phyloP scores from a whole-genome alignment of 2,113 vertebrate genomes.

The Petroica traversi region DNA sequence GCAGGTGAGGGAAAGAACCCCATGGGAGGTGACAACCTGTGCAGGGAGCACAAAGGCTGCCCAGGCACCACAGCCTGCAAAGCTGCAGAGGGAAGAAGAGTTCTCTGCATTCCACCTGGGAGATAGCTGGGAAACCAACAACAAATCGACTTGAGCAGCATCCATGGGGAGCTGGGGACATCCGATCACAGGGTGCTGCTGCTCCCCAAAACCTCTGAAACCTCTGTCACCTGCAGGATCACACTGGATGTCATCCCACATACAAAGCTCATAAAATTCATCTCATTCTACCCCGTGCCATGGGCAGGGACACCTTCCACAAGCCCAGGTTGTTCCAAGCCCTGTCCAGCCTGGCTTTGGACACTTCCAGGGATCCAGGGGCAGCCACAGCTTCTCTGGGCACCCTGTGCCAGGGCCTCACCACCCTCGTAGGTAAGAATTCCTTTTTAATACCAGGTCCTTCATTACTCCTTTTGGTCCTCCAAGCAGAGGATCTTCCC shows the following conservation, averaged over 20 bases:
- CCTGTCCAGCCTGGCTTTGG: fast-evolving
- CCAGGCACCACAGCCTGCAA: fast-evolving
- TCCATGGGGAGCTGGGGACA: background rate
- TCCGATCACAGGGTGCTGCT: background rate
- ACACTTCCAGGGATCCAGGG: background rate
- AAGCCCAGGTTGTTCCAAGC: background rate
- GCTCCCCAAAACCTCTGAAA: background rate
- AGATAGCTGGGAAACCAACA: background rate
- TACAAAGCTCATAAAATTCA: background rate
- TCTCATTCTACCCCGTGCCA: background rate
- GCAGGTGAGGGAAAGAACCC: background rate
- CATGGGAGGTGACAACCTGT: too few relatives aligned
- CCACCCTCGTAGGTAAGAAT: fast-evolving
- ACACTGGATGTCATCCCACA: too few relatives aligned
- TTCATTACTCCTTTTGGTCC: background rate
- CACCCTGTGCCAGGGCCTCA: fast-evolving
- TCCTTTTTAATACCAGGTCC: background rate
- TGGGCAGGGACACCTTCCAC: background rate
- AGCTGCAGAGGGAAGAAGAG: background rate
- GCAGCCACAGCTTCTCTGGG: background rate
- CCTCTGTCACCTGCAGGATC: background rate
- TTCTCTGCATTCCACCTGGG: background rate
- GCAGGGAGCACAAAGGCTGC: background rate
- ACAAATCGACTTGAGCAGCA: background rate
- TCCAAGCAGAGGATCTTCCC: background rate